Percentiles rank a stretch among this genome's conserved stretches.
Evolutionary conservation across 2,113 vertebrate species (phyloP).

Genomic region (Dasyprocta punctata): DNA sequence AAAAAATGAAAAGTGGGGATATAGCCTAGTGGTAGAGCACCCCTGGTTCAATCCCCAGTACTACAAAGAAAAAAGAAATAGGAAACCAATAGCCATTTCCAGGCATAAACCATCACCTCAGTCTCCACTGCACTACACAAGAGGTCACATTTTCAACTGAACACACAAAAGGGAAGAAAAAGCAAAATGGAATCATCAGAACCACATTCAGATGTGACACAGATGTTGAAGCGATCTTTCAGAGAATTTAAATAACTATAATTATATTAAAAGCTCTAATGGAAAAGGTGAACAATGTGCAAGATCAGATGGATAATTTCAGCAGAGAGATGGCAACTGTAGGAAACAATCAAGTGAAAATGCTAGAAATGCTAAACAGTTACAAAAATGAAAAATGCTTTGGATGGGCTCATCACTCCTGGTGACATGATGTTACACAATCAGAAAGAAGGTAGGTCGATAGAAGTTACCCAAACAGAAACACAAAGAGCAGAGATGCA

Average conservation of each 20-base stretch:
- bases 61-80: neutral
- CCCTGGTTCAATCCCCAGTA: neutral
- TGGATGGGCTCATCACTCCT: neutral
- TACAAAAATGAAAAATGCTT: neutral
- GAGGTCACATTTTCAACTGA: neutral
- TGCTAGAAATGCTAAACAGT: neutral
- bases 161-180: neutral
- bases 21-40: neutral
- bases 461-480: slow-evolving; percentile 13
- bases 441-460: neutral
- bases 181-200: neutral
- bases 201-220: neutral
- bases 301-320: slow-evolving; percentile 51
- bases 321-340: slow-evolving; percentile 7
- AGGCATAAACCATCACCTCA: neutral
- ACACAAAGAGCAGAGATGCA: neutral
- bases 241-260: slow-evolving; percentile 41
- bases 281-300: slow-evolving; percentile 6
- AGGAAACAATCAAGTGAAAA: slow-evolving; percentile 32
- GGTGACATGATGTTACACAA: neutral
- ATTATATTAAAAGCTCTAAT: slow-evolving; percentile 50
- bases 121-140: neutral
- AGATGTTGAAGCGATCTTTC: slow-evolving; percentile 34
- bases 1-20: neutral
- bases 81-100: neutral